Conservation (phyloP, 2,888 invertebrate species). For the Dynastes grantii region DNA sequence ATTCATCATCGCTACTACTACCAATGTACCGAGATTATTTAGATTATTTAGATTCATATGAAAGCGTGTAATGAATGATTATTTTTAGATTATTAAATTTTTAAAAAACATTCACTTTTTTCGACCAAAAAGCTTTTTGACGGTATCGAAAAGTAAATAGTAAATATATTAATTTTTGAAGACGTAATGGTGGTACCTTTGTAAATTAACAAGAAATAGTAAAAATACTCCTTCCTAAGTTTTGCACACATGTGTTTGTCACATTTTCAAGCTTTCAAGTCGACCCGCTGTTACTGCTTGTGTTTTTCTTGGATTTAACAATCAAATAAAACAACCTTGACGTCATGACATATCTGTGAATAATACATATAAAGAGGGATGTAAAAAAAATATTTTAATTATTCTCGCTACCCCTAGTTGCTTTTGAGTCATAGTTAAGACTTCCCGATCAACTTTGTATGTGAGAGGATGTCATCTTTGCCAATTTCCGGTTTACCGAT, state of each 20-base stretch:
- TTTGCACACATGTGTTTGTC: constrained; percentile 46
- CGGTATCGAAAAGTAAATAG: neutral
- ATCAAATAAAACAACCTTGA: constrained; percentile 16
- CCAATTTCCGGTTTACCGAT: no score
- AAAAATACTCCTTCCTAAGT: neutral
- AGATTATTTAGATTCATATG: constrained; percentile 26
- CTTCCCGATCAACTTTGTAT: no score
- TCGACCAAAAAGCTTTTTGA: neutral
- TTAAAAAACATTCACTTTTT: neutral
- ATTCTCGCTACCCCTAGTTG: no score
- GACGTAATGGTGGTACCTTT: constrained; percentile 12
- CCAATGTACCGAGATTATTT: neutral
- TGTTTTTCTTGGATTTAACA: constrained; percentile 32
- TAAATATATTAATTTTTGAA: neutral
- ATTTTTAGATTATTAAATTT: constrained; percentile 41
- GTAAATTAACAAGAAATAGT: constrained; percentile 16
- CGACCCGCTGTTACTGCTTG: constrained; percentile 14
- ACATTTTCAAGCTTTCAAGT: constrained; percentile 25
- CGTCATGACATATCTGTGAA: neutral
- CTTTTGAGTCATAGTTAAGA: no score
- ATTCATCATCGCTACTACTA: constrained; percentile 1
- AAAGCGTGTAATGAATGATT: constrained; percentile 29
- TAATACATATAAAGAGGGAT: neutral
- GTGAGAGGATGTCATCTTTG: no score
- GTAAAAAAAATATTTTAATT: constrained; percentile 13